Percentiles rank a stretch among this genome's conserved stretches.
phyloP scores from a whole-genome alignment of 2,797 vertebrate species.

The Notoglanidium macrostoma region DNA sequence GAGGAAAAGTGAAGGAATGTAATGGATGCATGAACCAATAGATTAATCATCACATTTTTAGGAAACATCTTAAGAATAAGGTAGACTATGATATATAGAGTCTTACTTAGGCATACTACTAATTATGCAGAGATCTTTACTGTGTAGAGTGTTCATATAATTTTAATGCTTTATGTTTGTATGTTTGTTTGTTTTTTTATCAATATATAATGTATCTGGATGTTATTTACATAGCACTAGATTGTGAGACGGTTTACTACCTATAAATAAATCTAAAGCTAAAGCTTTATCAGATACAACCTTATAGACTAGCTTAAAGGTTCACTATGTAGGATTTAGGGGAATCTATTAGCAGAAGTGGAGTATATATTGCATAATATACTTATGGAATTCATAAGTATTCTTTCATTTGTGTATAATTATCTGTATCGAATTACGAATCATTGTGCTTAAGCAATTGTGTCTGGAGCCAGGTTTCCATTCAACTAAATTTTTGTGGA shows the following conservation, averaged over 20 bases:
- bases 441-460: too few species aligned
- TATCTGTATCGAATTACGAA: too few species aligned
- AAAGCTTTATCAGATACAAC: background rate
- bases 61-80: background rate
- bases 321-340: too few species aligned
- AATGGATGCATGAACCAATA: background rate
- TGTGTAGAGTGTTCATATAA: background rate
- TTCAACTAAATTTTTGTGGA: too few species aligned
- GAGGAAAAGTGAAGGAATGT: background rate
- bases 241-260: background rate
- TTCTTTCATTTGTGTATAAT: too few species aligned
- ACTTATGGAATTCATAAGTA: too few species aligned
- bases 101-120: background rate
- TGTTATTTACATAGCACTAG: background rate
- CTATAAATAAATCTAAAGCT: background rate
- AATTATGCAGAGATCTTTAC: background rate
- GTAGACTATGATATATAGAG: background rate
- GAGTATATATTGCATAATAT: too few species aligned
- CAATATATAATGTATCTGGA: background rate
- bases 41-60: background rate
- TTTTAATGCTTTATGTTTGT: too few species aligned
- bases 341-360: too few species aligned
- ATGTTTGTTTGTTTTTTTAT: too few species aligned
- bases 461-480: too few species aligned
- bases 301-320: too few species aligned